These are phyloP conservation scores for Callionymus lyra DNA, from an alignment of 2,113 vertebrate genomes.

Conservation along the genomic window DNA sequence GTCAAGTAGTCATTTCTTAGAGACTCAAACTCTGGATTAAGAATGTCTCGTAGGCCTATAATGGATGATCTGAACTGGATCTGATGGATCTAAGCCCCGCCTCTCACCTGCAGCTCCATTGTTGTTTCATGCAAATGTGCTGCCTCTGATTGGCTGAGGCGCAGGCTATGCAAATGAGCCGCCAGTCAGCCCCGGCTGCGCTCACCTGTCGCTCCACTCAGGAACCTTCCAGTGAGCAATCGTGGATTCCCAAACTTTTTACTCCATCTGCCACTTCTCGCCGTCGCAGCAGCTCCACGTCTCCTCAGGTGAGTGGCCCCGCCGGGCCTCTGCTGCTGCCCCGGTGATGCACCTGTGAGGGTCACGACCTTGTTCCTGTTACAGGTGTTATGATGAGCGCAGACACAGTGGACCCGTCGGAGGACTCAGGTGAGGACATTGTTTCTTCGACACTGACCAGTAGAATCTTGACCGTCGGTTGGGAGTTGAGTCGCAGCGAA, in stretches of 20 bases:
- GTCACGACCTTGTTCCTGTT: conserved; percentile 74
- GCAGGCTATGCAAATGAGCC: conserved; percentile 77
- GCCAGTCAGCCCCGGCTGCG: conserved; percentile 32
- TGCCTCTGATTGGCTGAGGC: conserved; percentile 71
- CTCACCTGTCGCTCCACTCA: conserved; percentile 57
- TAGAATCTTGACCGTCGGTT: conserved; percentile 4
- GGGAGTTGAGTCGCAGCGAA: background rate
- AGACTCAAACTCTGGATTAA: no score
- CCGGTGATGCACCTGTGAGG: conserved; percentile 77
- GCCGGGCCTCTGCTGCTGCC: conserved; percentile 42
- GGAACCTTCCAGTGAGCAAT: conserved; percentile 55
- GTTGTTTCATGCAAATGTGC: conserved; percentile 85
- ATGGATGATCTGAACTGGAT: no score
- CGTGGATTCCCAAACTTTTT: conserved; percentile 34
- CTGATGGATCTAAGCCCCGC: no score
- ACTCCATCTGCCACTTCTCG: conserved; percentile 6
- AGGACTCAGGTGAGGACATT: conserved; percentile 79
- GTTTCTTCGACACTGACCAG: background rate
- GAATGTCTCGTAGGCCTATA: no score
- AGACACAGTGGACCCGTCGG: conserved; percentile 77
- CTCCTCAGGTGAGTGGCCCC: conserved; percentile 38
- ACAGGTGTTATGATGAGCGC: conserved; percentile 94
- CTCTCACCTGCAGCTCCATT: conserved; percentile 37
- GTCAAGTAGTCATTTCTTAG: no score
- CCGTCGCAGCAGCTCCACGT: conserved; percentile 9